Conservation (phyloP, 2,797 vertebrate genomes). For the Centroberyx gerrardi region DNA sequence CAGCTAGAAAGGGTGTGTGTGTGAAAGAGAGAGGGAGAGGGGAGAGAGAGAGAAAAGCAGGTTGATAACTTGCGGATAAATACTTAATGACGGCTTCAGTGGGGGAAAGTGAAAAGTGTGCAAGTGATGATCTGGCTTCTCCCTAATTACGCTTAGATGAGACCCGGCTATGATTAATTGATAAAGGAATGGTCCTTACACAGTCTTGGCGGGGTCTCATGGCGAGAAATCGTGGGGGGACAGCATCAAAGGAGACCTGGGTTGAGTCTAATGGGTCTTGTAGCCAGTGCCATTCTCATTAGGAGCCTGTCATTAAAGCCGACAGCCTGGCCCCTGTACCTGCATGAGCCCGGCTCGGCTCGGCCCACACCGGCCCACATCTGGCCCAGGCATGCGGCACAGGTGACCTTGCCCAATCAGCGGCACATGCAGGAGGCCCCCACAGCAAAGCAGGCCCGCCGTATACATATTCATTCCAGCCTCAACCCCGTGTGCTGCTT, state of each 20-base stretch:
- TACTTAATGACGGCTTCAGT: constrained; percentile 96
- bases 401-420: constrained; percentile 94
- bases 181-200: constrained; percentile 94
- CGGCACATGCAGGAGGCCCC: constrained; percentile 81
- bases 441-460: constrained; percentile 60
- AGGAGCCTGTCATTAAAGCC: constrained; percentile 93
- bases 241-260: constrained; percentile 98
- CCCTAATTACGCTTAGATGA: constrained; percentile 97
- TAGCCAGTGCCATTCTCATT: constrained; percentile 94
- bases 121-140: constrained; percentile 94
- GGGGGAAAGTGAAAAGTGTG: constrained; percentile 84
- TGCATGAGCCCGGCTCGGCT: constrained; percentile 82
- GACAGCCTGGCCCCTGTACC: constrained; percentile 83
- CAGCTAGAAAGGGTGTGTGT: constrained; percentile 47
- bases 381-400: constrained; percentile 83
- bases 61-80: constrained; percentile 95
- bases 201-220: constrained; percentile 79
- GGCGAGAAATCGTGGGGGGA: constrained; percentile 89
- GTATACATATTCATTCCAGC: constrained; percentile 89
- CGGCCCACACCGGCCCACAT: constrained; percentile 70
- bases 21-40: constrained; percentile 26
- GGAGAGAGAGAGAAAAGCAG: constrained; percentile 73
- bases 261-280: constrained; percentile 95
- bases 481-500: constrained; percentile 79
- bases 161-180: constrained; percentile 98